phyloP scores from a whole-genome alignment of 1,140 invertebrate species.

The Nephila pilipes region DNA sequence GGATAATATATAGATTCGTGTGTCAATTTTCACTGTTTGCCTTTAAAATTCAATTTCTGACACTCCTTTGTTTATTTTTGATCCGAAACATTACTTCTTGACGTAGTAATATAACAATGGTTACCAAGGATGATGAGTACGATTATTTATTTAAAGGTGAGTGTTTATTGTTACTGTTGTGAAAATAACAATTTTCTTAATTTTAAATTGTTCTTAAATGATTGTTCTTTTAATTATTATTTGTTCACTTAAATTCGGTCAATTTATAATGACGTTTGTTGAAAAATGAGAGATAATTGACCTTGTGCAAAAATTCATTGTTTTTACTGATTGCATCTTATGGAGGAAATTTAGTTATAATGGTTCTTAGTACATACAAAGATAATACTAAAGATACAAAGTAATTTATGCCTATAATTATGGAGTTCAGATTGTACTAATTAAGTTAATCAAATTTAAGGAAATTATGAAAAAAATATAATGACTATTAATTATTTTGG shows the following conservation, averaged over 20 bases:
- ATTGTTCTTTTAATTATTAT: not conserved
- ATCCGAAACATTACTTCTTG: conserved; percentile 43
- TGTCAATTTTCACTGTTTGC: not conserved
- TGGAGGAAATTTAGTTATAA: not conserved
- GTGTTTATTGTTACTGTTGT: conserved; percentile 76
- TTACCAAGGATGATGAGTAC: conserved; percentile 98
- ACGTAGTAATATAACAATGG: conserved; percentile 64
- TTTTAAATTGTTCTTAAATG: not conserved
- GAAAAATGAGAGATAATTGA: conserved; percentile 4
- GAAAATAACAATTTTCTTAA: not conserved
- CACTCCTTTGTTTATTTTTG: conserved; percentile 63
- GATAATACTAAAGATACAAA: not conserved
- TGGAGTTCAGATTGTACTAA: no score
- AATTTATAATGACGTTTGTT: conserved; percentile 15
- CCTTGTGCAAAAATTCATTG: not conserved
- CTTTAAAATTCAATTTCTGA: conserved; percentile 45
- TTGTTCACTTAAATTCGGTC: not conserved
- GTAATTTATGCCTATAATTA: no score
- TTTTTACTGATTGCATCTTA: not conserved
- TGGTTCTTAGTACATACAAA: not conserved
- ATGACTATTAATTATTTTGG: no score
- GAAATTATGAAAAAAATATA: no score
- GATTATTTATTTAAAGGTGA: conserved; percentile 99
- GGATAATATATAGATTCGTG: not conserved
- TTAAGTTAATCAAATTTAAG: no score